Conservation (phyloP, 1,140 invertebrate species). For the Pogonus chalceus region DNA sequence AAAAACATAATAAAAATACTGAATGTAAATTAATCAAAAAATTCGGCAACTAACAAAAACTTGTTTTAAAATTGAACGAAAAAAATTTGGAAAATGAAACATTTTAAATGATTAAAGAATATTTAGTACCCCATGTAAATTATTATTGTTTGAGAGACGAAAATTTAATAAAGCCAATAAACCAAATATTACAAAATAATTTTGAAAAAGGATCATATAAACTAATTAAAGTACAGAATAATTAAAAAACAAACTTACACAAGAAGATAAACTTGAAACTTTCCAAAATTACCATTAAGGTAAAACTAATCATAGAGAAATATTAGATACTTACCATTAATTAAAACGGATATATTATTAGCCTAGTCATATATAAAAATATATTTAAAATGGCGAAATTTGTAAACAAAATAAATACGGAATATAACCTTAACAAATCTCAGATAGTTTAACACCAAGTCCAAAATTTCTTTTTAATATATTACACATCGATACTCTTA, state of each 20-base stretch:
- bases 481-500: slow-evolving; percentile 23
- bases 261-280: slow-evolving; percentile 22
- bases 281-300: slow-evolving; percentile 27
- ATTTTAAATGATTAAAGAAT: no score
- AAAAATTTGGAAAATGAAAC: no score
- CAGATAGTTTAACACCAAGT: slow-evolving; percentile 22
- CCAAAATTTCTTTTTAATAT: slow-evolving; percentile 24
- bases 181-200: no score
- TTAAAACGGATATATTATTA: slow-evolving; percentile 30
- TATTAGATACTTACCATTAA: slow-evolving; percentile 29
- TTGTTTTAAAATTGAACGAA: no score
- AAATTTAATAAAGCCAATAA: background rate
- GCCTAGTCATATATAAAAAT: slow-evolving; percentile 25
- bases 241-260: slow-evolving; percentile 22
- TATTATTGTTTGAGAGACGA: background rate
- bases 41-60: no score
- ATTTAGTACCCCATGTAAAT: no score
- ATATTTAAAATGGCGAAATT: slow-evolving; percentile 20
- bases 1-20: no score
- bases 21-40: no score
- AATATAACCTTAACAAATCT: no score
- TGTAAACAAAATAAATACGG: slow-evolving; percentile 26
- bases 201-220: no score
- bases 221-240: no score
- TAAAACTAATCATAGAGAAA: slow-evolving; percentile 30